Percentiles rank a stretch among this genome's conserved stretches.
phyloP scores from a whole-genome alignment of 2,797 vertebrate species.

The Synanceia verrucosa region DNA sequence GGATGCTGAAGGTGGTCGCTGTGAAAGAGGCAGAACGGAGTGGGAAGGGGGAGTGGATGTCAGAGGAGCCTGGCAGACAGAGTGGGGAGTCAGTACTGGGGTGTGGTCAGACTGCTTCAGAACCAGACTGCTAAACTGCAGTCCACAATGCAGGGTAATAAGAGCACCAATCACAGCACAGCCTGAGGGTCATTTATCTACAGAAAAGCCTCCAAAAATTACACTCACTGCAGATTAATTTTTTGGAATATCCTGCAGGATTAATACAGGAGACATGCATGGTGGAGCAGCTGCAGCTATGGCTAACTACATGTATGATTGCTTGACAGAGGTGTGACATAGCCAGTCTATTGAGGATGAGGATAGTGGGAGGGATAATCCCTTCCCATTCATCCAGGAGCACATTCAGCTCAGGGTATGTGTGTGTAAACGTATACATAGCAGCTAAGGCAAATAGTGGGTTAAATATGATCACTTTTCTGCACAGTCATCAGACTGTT shows the following conservation, averaged over 20 bases:
- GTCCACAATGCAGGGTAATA: conserved; percentile 29
- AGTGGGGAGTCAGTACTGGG: conserved; percentile 26
- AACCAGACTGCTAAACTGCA: conserved; percentile 46
- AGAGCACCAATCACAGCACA: conserved; percentile 46
- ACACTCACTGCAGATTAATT: conserved; percentile 18
- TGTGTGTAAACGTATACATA: conserved; percentile 36
- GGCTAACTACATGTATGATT: not conserved
- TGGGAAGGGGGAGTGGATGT: conserved; percentile 6
- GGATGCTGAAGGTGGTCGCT: not conserved
- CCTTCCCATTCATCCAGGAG: not conserved
- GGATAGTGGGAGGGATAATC: too few species aligned
- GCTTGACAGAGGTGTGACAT: too few species aligned
- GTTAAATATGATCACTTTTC: not conserved
- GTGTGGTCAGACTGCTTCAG: conserved; percentile 55
- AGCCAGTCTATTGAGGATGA: too few species aligned
- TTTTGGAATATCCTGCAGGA: conserved; percentile 1
- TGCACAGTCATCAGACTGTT: not conserved
- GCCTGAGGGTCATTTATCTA: conserved; percentile 12
- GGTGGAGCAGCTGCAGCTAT: not conserved
- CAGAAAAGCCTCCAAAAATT: conserved; percentile 6
- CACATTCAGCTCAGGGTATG: not conserved
- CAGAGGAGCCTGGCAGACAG: conserved; percentile 6
- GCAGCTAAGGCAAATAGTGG: not conserved
- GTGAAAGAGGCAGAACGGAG: conserved; percentile 5
- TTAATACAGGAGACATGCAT: not conserved